A percentile compares a stretch with the other conserved stretches of the same genome.
These are phyloP conservation scores for Brachymystax lenok DNA, from an alignment of 2,797 vertebrate genomes.

Conservation along the genomic window DNA sequence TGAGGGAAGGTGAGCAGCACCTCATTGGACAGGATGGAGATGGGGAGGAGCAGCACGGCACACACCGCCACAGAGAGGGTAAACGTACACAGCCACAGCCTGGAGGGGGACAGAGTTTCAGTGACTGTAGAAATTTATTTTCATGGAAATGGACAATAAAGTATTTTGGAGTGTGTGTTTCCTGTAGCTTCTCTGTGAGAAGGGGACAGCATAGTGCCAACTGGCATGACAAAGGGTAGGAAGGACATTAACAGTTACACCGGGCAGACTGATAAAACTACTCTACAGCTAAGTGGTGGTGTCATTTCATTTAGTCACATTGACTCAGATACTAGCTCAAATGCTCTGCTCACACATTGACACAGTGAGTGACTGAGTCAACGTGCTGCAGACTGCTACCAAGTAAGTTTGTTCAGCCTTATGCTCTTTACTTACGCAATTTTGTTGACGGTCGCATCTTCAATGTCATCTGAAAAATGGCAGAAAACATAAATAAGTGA, in stretches of 20 bases:
- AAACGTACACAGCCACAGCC: slow-evolving; percentile 94
- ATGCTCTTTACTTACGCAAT: slow-evolving; percentile 87
- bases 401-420: slow-evolving; percentile 36
- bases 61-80: slow-evolving; percentile 91
- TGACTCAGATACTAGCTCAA: slow-evolving; percentile 19
- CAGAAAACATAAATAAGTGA: slow-evolving; percentile 17
- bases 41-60: slow-evolving; percentile 92
- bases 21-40: slow-evolving; percentile 97
- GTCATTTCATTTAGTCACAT: slow-evolving; percentile 17
- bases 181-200: background rate
- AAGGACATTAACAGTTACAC: slow-evolving; percentile 14
- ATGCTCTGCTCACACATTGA: slow-evolving; percentile 18
- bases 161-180: background rate
- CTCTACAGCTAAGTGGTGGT: background rate
- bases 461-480: slow-evolving; percentile 81
- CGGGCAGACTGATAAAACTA: background rate
- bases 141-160: background rate
- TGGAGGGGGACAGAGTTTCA: slow-evolving; percentile 75
- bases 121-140: no score
- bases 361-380: slow-evolving; percentile 5
- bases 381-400: slow-evolving; percentile 6
- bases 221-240: slow-evolving; percentile 65
- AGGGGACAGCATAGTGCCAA: slow-evolving; percentile 11
- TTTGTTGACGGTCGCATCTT: slow-evolving; percentile 96
- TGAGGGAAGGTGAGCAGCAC: slow-evolving; percentile 93